phyloP scores from a whole-genome alignment of 2,888 invertebrate genomes.

The Scaptomyza parva region DNA sequence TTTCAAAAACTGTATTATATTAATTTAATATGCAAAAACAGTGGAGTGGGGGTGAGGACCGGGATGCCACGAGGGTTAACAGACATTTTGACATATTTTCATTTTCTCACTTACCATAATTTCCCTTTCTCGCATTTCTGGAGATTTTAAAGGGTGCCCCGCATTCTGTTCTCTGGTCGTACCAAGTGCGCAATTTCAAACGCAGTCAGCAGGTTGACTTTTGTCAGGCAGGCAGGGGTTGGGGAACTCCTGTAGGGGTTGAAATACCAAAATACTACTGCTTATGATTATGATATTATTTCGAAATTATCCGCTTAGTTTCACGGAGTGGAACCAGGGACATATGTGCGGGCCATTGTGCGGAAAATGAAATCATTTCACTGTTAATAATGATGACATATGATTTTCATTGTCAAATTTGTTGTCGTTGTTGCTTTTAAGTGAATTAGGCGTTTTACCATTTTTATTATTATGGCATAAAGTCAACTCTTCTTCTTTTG shows the following conservation, averaged over 20 bases:
- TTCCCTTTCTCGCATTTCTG: conserved; percentile 50
- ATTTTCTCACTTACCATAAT: conserved; percentile 75
- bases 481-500: conserved; percentile 43
- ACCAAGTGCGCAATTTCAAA: conserved; percentile 78
- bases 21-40: conserved; percentile 81
- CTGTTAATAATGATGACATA: conserved; percentile 85
- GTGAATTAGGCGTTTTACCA: conserved; percentile 82
- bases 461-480: conserved; percentile 58
- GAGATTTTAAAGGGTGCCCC: conserved; percentile 63
- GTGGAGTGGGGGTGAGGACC: background rate
- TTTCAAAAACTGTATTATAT: conserved; percentile 84
- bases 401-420: conserved; percentile 84
- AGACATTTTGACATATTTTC: conserved; percentile 79
- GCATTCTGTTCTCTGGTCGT: background rate
- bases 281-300: conserved; percentile 84
- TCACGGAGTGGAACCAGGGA: conserved; percentile 67
- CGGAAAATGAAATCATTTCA: conserved; percentile 84
- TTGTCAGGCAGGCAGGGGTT: background rate
- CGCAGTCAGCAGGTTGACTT: conserved; percentile 83
- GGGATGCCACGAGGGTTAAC: conserved; percentile 56
- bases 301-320: conserved; percentile 83
- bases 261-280: conserved; percentile 38
- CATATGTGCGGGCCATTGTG: conserved; percentile 82
- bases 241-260: conserved; percentile 45
- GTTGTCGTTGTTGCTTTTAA: conserved; percentile 64